Conservation (phyloP, 2,113 vertebrate genomes). For the Tyto alba region DNA sequence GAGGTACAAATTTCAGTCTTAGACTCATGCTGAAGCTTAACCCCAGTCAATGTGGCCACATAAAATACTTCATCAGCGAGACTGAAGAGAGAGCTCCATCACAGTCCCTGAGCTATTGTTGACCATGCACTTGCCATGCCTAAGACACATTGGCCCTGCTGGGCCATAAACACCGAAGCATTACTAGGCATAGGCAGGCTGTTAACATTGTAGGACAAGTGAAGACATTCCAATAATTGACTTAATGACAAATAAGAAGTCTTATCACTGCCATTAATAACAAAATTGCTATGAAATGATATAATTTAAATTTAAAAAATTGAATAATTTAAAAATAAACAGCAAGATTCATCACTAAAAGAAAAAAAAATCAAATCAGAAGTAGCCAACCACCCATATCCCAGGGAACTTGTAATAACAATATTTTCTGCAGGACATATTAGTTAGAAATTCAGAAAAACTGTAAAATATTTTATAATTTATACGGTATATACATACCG, state of each 20-base stretch:
- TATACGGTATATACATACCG: constrained; percentile 73
- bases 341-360: neutral
- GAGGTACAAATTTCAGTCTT: neutral
- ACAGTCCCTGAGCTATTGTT: neutral
- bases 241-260: neutral
- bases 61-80: neutral
- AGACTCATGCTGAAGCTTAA: neutral
- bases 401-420: constrained; percentile 71
- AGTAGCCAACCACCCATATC: constrained; percentile 63
- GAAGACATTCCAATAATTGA: neutral
- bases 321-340: constrained; percentile 4
- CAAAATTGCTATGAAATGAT: neutral
- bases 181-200: neutral
- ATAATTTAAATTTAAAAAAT: neutral
- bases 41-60: neutral
- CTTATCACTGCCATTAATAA: neutral
- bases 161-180: neutral
- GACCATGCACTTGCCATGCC: neutral
- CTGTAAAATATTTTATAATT: constrained; percentile 73
- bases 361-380: constrained; percentile 63
- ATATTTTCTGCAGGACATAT: constrained; percentile 69
- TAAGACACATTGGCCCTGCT: neutral
- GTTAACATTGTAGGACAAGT: neutral
- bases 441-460: constrained; percentile 66
- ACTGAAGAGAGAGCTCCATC: neutral